Base-by-base conservation (phyloP, 2,888 invertebrate species). In the Rotaria socialis region DNA sequence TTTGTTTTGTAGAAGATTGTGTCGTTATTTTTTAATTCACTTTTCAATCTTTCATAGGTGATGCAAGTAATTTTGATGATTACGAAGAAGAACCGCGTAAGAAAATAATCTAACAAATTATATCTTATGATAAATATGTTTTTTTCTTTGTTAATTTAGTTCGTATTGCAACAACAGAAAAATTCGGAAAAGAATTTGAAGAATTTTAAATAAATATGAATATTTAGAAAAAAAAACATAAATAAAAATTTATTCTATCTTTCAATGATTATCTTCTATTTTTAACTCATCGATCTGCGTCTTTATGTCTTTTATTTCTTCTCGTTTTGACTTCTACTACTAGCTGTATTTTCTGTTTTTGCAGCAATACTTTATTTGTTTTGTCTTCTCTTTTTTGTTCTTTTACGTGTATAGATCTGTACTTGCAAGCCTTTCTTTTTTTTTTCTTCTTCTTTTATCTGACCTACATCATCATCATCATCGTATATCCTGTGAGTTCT, bases 21-120 rank as follows among this genome's bases (percentile, higher is more conserved):
- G 11, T 52, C 5, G 5, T 55, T 27, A 14, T 67, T 67, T 67
- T 35, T 19, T 27, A 16, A 8, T 5, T 10, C 2, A 3, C 35
- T 67, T 6, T 19, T 35, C 14, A 35, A n/a, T 35, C 35, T 67
- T 6, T 5, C 2, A 7, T 67, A 27, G 99, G 99, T 52, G 99
- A 99, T 92, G 96, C 98, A 87, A 97, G 97, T 93, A 99, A 99
- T 93, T 99, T 99, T 92, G 99, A 99, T 92, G 99, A 99, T 91
- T 99, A 99, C 92, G 99, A 99, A 92, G 99, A 99, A 93, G 99
- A 99, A 92, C 95, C 96, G 88, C 80, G 85, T 60, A 86, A 85
- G 60, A 75, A 16, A 52, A 52, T 16, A 3, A 16, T 52, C 16
- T 2, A 11, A 52, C 0, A 50, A 11, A 47, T 22, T 43, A 22